Evolutionary conservation across 2,888 invertebrate species (phyloP), one percentile per base, ranked within the genome.

Genomic region (Octodonta nipae): DNA sequence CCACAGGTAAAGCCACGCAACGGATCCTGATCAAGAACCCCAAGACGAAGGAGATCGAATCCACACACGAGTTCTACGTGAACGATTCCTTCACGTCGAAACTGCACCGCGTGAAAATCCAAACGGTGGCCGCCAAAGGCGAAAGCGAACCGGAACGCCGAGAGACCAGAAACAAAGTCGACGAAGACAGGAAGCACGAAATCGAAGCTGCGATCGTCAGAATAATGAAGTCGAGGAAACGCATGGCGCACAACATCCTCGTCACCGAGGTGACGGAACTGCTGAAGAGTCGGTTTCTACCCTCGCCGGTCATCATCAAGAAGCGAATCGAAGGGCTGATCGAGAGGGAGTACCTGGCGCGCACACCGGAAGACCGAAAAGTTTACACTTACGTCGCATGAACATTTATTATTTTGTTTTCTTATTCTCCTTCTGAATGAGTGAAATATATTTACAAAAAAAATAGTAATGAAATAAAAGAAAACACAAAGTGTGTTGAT

Each of bases 241-340:
- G 83, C 54, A 82, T 96, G 78, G 75, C 84, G 61, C 88, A 88
- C 67, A 92, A 92, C 60, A 76, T 89, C 50, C 74, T 98, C 45
- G 89, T 96, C 41, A 81, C 92, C 24, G 95, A 96, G 72, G 95
- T 96, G 46, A 95, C 95, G 38, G 89, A 95, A 62, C 95, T 96
- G 67, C 69, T 98, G 49, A 89, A 87, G 66, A 84, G 84, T 51
- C 78, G 98, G 58, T 98, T 99, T 75, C 74, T 93, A 66, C 96
- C 98, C 42, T 91, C 91, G 51, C 96, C 96, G 33, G 88, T 89
- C 48, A 84, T 95, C 49, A 96, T 99, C 61, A 99, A 99, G 71
- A 95, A 96, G 65, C 80, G 98, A 62, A 96, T 98, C 67, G 98
- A 99, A 70, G 92, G 93, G 41, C 78, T 99, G 56, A 98, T 98